Percentiles rank a stretch among this genome's conserved stretches.
Conservation (phyloP, 2,797 vertebrate genomes). For the Sus cebifrons region DNA sequence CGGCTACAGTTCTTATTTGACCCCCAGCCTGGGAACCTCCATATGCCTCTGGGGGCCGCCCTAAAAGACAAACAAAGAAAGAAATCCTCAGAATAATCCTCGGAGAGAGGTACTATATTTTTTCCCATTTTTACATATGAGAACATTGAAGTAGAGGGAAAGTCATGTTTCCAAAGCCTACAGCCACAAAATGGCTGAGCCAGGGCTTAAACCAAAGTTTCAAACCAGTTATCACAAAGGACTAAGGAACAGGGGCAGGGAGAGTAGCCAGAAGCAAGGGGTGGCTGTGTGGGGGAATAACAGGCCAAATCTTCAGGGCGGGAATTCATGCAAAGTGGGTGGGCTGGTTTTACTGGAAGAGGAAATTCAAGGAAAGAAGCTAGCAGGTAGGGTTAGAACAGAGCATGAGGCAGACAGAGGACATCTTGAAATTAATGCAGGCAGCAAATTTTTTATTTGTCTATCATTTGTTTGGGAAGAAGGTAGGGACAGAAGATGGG, state of each 20-base stretch:
- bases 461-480: background rate
- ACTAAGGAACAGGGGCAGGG: accelerated
- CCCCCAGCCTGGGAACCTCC: too few species aligned
- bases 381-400: background rate
- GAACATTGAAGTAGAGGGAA: background rate
- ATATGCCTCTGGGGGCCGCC: too few species aligned
- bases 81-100: background rate
- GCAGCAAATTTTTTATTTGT: background rate
- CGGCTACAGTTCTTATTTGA: too few species aligned
- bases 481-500: background rate
- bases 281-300: too few species aligned
- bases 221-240: background rate
- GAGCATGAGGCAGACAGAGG: background rate
- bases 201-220: background rate
- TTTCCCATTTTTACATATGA: background rate
- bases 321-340: background rate
- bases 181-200: background rate
- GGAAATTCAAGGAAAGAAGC: background rate
- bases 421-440: background rate
- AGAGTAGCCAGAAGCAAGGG: background rate
- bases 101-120: background rate
- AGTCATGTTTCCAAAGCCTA: background rate
- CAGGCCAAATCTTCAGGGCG: background rate
- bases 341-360: background rate
- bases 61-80: too few species aligned